Percentiles rank a stretch among this genome's conserved stretches.
Evolutionary conservation across 2,113 vertebrate species (phyloP).

Genomic region (Pachyramphus minor): DNA sequence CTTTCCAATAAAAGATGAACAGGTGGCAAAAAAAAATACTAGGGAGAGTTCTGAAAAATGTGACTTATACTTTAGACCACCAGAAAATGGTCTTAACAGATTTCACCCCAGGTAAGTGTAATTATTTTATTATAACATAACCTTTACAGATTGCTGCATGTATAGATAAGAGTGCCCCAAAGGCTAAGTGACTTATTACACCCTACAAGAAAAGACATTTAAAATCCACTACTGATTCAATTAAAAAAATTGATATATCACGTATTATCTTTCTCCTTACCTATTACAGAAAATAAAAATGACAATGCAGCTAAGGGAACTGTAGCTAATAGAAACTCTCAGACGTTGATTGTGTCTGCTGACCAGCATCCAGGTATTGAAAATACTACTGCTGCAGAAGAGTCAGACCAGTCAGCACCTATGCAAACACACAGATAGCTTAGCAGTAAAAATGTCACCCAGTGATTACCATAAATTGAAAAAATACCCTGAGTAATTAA

Average conservation of each 20-base stretch:
- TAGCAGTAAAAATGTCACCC: not conserved
- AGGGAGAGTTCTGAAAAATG: not conserved
- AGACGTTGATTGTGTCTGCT: not conserved
- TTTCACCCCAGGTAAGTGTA: not conserved
- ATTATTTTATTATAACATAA: not conserved
- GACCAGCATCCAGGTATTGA: not conserved
- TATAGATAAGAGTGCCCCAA: not conserved
- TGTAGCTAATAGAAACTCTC: not conserved
- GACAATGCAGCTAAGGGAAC: not conserved
- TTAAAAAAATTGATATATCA: not conserved
- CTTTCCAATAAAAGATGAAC: not conserved
- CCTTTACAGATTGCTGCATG: not conserved
- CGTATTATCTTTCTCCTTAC: not conserved
- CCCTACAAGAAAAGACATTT: not conserved
- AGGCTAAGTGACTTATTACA: not conserved
- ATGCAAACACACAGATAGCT: slow-evolving; percentile 14
- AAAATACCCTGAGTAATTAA: slow-evolving; percentile 28
- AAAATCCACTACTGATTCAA: not conserved
- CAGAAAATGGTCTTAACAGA: not conserved
- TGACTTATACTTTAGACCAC: not conserved
- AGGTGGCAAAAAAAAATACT: not conserved
- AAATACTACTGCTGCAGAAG: slow-evolving; percentile 1
- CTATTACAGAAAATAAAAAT: slow-evolving; percentile 20
- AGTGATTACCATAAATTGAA: not conserved
- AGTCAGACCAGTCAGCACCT: slow-evolving; percentile 30